Base-by-base conservation (phyloP, 2,888 invertebrate genomes). In the Polietes domitor region DNA sequence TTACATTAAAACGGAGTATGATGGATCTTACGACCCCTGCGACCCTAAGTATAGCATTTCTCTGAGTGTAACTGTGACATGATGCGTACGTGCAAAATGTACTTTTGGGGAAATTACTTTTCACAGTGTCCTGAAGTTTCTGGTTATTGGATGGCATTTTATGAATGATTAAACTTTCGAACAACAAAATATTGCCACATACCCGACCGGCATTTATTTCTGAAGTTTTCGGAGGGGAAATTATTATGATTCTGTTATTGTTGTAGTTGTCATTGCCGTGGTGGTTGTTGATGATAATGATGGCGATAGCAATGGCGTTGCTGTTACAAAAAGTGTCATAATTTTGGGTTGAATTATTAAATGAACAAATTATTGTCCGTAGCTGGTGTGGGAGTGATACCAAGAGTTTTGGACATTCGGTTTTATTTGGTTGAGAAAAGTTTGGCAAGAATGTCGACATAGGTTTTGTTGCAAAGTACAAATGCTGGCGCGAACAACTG, bases 311-410 rank as follows among this genome's bases (percentile, higher is more conserved):
- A 12, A 41, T 41, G 50, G 2, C 15, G 58, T 5, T 24, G 24
- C 24, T 26, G 58, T 58, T 12, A 26, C 32, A 37, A 5, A 63
- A 41, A 37, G 19, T 65, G 41, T 41, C 65, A 65, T 21, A 37
- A 37, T 19, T 65, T 65, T 12, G 9, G 65, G 10, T 19, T 65
- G 9, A 65, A 65, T 65, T 65, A 65, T 65, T 41, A 37, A 37
- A 17, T 17, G 9, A n/a, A 28, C 28, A 28, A 32, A 32, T 63
- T 63, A 63, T 63, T 28, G 4, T 17, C 28, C 26, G 50, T 5
- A n/a, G n/a, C 7, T 50, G n/a, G 50, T 3, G 12, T 12, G 10
- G 50, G 17, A 19, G 15, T 43, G 50, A 50, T n/a, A 32, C 7
- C 3, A 32, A 32, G n/a, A n/a, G 32, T 32, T 3, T 7, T 41